Conservation (phyloP, 1,140 invertebrate species). For the Heliconius nattereri region DNA sequence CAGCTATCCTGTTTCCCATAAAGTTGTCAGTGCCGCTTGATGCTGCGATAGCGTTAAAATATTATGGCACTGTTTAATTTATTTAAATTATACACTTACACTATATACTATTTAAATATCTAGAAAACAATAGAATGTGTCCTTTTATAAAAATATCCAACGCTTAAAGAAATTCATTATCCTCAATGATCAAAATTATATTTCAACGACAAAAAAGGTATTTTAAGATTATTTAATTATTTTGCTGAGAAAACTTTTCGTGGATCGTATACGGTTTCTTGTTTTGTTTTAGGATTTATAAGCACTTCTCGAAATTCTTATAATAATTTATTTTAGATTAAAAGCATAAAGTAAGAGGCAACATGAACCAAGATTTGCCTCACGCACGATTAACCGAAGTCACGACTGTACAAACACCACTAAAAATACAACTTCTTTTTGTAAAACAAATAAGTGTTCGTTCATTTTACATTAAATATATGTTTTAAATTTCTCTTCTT, state of each 20-base stretch:
- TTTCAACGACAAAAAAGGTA: neutral
- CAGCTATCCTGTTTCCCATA: conserved; percentile 32
- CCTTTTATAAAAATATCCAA: neutral
- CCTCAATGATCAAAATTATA: neutral
- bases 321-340: conserved; percentile 39
- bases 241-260: neutral
- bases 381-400: conserved; percentile 68
- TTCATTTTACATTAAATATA: neutral
- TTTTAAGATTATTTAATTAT: neutral
- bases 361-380: conserved; percentile 57
- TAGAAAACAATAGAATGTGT: neutral
- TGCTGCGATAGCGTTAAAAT: conserved; percentile 33
- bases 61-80: conserved; percentile 26
- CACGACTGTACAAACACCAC: conserved; percentile 60
- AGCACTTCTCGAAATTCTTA: conserved; percentile 13
- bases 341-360: conserved; percentile 31
- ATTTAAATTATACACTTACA: conserved; percentile 26
- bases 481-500: neutral
- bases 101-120: neutral
- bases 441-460: neutral
- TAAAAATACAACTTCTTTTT: conserved; percentile 25
- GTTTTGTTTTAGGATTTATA: neutral
- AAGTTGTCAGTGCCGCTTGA: conserved; percentile 30
- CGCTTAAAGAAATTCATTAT: neutral
- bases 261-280: neutral